phyloP scores from a whole-genome alignment of 2,888 invertebrate genomes.

The Apodemia mormo region DNA sequence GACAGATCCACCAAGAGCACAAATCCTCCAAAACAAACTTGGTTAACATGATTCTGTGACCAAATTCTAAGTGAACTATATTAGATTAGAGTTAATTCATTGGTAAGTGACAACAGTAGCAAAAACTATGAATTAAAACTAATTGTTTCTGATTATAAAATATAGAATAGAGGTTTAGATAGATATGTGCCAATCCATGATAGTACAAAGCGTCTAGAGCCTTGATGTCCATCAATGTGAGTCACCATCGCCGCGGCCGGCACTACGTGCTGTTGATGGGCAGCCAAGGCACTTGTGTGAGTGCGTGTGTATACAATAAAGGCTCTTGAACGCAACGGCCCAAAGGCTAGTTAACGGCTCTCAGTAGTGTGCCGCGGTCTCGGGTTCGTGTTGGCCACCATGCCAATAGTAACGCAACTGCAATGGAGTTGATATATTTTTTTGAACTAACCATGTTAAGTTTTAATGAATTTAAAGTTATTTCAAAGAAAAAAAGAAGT shows the following conservation, averaged over 20 bases:
- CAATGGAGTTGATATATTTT: not conserved
- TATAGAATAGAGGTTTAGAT: slow-evolving; percentile 62
- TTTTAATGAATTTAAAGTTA: no score
- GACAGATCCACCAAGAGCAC: slow-evolving; percentile 21
- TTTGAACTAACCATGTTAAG: not conserved
- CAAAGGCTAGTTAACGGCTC: not conserved
- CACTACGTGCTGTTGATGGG: slow-evolving; percentile 45
- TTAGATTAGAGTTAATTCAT: slow-evolving; percentile 70
- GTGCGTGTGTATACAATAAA: slow-evolving; percentile 48
- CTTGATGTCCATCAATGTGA: slow-evolving; percentile 50
- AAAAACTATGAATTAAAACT: slow-evolving; percentile 62
- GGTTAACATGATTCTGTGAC: slow-evolving; percentile 48
- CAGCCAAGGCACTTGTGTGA: slow-evolving; percentile 50
- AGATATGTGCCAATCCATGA: slow-evolving; percentile 66
- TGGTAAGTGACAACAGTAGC: slow-evolving; percentile 73
- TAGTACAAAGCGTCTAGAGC: slow-evolving; percentile 54
- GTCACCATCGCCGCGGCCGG: not conserved
- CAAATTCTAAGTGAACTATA: slow-evolving; percentile 45
- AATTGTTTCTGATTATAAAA: slow-evolving; percentile 45
- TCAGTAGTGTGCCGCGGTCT: no score
- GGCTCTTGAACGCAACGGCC: slow-evolving; percentile 1
- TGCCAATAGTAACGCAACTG: not conserved
- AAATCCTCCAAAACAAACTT: slow-evolving; percentile 35
- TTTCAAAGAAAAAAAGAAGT: no score
- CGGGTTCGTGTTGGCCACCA: not conserved